A percentile compares a stretch with the other conserved stretches of the same genome.
phyloP scores from a whole-genome alignment of 2,888 invertebrate species.

The Teinopalpus imperialis region DNA sequence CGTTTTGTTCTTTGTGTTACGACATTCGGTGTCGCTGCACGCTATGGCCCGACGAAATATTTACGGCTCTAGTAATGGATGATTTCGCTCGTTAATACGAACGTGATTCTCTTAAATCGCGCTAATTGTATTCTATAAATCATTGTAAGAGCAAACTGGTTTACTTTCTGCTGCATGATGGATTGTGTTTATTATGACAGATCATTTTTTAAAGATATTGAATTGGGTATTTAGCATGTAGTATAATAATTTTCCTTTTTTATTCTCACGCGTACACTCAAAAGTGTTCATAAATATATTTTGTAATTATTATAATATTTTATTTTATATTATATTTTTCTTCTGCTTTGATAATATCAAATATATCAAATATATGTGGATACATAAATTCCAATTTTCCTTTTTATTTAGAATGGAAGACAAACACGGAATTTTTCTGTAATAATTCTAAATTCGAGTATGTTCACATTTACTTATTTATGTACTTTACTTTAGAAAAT shows the following conservation, averaged over 20 bases:
- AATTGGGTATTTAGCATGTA: no score
- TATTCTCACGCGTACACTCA: no score
- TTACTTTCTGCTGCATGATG: slow-evolving; percentile 21
- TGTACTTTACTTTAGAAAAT: no score
- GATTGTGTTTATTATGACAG: slow-evolving; percentile 25
- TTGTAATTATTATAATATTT: neutral
- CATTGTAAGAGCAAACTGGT: slow-evolving; percentile 25
- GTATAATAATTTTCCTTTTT: no score
- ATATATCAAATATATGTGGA: no score
- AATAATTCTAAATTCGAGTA: no score
- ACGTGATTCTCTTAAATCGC: slow-evolving; percentile 64
- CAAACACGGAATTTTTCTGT: no score
- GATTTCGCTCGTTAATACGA: slow-evolving; percentile 50
- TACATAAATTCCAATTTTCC: no score
- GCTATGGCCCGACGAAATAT: slow-evolving; percentile 48
- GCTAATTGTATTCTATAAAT: slow-evolving; percentile 51
- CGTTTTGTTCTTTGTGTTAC: slow-evolving; percentile 31
- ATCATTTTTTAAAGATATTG: no score
- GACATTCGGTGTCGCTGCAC: slow-evolving; percentile 30
- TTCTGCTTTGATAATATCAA: neutral
- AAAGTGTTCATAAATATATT: no score
- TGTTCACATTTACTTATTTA: no score
- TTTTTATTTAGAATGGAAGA: no score
- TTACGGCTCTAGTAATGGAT: slow-evolving; percentile 52
- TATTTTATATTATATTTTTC: neutral